phyloP scores from a whole-genome alignment of 2,888 invertebrate species.

The Drosophila recens region DNA sequence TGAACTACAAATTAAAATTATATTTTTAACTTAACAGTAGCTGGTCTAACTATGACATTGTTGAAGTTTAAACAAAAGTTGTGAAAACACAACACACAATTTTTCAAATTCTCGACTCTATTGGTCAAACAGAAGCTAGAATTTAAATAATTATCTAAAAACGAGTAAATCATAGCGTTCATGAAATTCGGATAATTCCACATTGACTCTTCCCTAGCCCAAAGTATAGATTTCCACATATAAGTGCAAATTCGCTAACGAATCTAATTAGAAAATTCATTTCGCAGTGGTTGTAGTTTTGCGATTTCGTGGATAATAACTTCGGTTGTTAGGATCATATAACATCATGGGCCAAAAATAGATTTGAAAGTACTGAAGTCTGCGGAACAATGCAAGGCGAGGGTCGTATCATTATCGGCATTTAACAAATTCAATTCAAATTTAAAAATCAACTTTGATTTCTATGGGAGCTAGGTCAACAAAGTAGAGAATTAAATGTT shows the following conservation, averaged over 20 bases:
- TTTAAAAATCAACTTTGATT: too few relatives aligned
- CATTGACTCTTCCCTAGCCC: not conserved
- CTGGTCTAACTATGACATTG: not conserved
- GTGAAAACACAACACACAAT: too few relatives aligned
- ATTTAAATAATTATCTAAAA: too few relatives aligned
- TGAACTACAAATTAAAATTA: not conserved
- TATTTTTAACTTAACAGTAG: not conserved
- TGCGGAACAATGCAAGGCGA: not conserved
- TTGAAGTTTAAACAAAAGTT: not conserved
- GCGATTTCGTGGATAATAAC: conserved; percentile 20
- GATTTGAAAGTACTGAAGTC: not conserved
- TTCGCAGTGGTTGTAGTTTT: conserved; percentile 9
- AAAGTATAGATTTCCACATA: not conserved
- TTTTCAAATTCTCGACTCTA: too few relatives aligned
- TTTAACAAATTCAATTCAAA: too few relatives aligned
- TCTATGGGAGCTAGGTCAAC: too few relatives aligned
- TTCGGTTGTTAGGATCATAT: conserved; percentile 5
- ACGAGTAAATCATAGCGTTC: too few relatives aligned
- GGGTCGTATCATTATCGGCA: not conserved
- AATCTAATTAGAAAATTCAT: conserved; percentile 30
- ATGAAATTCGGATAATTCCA: not conserved
- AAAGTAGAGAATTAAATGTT: too few relatives aligned
- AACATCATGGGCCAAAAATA: conserved; percentile 6
- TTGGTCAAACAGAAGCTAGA: too few relatives aligned
- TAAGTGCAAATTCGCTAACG: conserved; percentile 26